phyloP scores from a whole-genome alignment of 2,113 vertebrate species.

The Physeter macrocephalus region DNA sequence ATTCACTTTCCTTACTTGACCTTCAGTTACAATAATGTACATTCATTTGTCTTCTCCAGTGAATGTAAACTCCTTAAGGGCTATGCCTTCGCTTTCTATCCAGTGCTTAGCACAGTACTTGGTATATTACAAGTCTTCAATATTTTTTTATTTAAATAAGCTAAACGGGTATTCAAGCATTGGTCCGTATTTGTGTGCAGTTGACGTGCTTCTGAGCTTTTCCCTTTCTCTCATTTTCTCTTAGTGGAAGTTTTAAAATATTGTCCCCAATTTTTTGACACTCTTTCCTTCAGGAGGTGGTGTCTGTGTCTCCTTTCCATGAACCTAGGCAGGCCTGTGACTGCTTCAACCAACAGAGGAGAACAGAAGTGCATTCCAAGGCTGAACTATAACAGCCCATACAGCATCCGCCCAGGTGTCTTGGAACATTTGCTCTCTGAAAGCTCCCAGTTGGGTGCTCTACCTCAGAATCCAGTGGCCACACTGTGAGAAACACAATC shows the following conservation, averaged over 20 bases:
- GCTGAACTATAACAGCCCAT: not conserved
- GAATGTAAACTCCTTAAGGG: not conserved
- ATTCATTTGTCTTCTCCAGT: not conserved
- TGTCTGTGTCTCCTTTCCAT: not conserved
- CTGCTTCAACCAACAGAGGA: not conserved
- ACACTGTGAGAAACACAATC: not conserved
- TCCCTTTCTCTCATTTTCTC: not conserved
- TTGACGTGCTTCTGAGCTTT: not conserved
- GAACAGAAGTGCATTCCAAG: not conserved
- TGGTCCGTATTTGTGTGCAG: not conserved
- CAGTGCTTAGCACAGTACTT: slow-evolving; percentile 20
- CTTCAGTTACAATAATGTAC: not conserved
- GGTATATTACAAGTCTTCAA: not conserved
- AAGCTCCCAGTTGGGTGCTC: not conserved
- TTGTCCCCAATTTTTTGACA: not conserved
- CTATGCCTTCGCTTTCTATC: slow-evolving; percentile 49
- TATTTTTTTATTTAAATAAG: not conserved
- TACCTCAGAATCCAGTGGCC: not conserved
- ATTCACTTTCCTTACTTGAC: not conserved
- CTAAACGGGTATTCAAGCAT: not conserved
- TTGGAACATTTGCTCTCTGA: not conserved
- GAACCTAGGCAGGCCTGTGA: not conserved
- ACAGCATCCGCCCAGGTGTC: not conserved
- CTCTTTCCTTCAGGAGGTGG: not conserved
- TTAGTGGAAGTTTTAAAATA: not conserved